phyloP scores from a whole-genome alignment of 2,113 vertebrate species.

The Microtus montanus region DNA sequence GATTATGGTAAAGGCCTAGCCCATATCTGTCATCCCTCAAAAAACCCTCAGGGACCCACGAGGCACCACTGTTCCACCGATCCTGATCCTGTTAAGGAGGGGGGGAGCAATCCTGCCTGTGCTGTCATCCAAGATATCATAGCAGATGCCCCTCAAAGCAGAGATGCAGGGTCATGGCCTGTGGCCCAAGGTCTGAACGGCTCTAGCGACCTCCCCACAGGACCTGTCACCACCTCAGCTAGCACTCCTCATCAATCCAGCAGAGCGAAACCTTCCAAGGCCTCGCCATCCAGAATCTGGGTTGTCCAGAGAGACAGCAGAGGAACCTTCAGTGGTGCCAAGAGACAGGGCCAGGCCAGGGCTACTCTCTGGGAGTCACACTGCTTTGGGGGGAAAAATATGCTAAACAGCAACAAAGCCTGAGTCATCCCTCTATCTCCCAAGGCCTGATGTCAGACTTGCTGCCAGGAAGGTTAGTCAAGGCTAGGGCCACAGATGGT shows the following conservation, averaged over 20 bases:
- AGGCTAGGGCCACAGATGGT: neutral
- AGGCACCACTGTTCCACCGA: neutral
- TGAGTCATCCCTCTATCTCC: neutral
- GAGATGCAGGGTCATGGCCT: neutral
- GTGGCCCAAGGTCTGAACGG: no score
- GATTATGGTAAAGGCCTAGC: neutral
- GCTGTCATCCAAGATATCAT: neutral
- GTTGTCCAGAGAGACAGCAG: neutral
- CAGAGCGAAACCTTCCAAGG: neutral
- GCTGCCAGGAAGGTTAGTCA: conserved; percentile 10
- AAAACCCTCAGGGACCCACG: neutral
- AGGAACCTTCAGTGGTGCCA: neutral
- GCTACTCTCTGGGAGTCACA: neutral
- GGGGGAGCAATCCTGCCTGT: neutral
- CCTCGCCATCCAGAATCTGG: neutral
- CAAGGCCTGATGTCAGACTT: neutral
- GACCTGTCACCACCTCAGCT: neutral
- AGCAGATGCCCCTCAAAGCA: neutral
- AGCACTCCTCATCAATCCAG: neutral
- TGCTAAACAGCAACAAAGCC: neutral
- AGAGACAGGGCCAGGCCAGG: neutral
- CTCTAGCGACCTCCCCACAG: neutral
- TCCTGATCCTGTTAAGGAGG: neutral
- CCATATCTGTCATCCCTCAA: rapidly evolving
- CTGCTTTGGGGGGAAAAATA: neutral